These are phyloP conservation scores for Xestoiulus laeticollis DNA, from an alignment of 2,888 invertebrate species.

Conservation along the genomic window DNA sequence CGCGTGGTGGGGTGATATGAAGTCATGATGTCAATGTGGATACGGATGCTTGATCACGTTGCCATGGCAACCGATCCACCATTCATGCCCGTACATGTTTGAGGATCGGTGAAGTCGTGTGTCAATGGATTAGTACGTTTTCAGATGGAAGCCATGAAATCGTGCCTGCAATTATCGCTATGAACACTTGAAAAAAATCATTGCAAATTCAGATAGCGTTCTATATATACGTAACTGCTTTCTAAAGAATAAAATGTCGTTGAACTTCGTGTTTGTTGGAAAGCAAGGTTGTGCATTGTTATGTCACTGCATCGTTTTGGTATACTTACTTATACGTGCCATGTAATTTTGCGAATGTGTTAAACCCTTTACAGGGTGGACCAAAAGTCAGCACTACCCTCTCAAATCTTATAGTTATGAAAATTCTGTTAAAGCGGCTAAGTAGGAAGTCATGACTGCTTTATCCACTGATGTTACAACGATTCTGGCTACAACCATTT, in stretches of 20 bases:
- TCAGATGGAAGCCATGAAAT: not conserved
- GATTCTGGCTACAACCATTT: no score
- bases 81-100: not conserved
- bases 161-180: not conserved
- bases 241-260: not conserved
- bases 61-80: not conserved
- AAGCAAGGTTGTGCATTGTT: not conserved
- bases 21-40: not conserved
- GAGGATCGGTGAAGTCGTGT: not conserved
- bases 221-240: not conserved
- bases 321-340: not conserved
- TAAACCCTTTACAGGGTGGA: no score
- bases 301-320: not conserved
- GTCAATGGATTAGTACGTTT: not conserved
- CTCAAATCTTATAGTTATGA: no score
- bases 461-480: no score
- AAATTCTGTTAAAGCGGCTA: no score
- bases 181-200: not conserved
- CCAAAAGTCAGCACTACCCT: no score
- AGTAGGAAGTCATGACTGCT: no score
- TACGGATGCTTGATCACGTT: slow-evolving; percentile 11
- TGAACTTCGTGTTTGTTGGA: not conserved
- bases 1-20: not conserved
- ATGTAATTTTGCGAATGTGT: no score
- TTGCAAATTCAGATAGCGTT: not conserved